Evolutionary conservation across 2,797 vertebrate species (phyloP).

Genomic region (Buceros bicornis): DNA sequence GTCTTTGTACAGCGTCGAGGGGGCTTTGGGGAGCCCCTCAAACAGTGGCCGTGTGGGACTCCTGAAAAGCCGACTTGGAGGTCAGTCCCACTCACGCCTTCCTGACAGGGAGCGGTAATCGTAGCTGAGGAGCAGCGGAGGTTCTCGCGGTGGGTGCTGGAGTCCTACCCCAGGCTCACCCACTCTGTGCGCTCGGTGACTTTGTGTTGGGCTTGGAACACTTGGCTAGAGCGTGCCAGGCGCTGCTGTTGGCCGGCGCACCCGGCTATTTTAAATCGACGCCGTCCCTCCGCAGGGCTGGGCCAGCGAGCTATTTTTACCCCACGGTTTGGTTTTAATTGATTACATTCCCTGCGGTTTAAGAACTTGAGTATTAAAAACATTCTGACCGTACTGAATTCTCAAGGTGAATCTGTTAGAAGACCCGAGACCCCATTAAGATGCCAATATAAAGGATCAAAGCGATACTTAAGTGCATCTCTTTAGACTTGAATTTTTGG

Average conservation of each 20-base stretch:
- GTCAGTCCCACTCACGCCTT: rapidly evolving
- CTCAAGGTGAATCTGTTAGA: slow-evolving; percentile 19
- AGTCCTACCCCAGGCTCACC: rapidly evolving
- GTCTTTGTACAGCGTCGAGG: rapidly evolving
- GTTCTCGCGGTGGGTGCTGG: rapidly evolving
- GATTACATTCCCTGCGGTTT: background rate
- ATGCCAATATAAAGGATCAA: background rate
- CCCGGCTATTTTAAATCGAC: background rate
- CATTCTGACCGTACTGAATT: background rate
- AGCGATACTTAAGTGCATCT: background rate
- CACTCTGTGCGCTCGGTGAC: rapidly evolving
- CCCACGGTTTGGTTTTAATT: background rate
- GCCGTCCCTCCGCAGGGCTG: background rate
- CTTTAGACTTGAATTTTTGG: background rate
- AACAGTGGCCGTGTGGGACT: background rate
- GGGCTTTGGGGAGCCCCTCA: background rate
- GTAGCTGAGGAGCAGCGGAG: rapidly evolving
- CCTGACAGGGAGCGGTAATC: rapidly evolving
- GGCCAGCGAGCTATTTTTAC: background rate
- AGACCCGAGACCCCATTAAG: slow-evolving; percentile 10
- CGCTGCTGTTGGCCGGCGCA: background rate
- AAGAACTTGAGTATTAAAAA: background rate
- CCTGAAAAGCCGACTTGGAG: rapidly evolving
- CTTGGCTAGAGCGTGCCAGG: background rate
- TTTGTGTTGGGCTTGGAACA: rapidly evolving